These are phyloP conservation scores for Hippocampus mohnikei DNA, from an alignment of 2,113 vertebrate genomes.

Conservation along the genomic window DNA sequence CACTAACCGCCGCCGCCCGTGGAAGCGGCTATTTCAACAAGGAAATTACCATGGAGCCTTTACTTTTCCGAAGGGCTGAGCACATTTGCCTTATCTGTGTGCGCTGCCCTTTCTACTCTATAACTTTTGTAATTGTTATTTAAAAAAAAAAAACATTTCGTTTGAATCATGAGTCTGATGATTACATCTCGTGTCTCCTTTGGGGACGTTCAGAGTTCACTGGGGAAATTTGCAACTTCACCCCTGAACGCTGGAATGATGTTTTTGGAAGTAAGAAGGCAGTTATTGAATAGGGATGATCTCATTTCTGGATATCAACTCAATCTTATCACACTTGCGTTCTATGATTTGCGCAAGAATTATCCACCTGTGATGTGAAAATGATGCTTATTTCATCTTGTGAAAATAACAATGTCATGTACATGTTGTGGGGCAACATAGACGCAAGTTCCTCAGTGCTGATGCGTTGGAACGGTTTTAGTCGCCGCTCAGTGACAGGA, in stretches of 20 bases:
- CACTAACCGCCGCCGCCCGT: constrained; percentile 53
- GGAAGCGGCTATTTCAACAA: constrained; percentile 61
- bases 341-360: neutral
- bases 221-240: constrained; percentile 4
- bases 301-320: too few relatives aligned
- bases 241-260: neutral
- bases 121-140: constrained; percentile 35
- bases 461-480: too few relatives aligned
- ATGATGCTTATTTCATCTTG: neutral
- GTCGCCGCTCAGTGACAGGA: neutral
- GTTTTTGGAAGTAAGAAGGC: neutral
- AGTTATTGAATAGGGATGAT: too few relatives aligned
- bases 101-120: constrained; percentile 28
- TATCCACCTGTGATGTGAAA: neutral
- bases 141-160: constrained; percentile 41
- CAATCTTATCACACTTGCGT: too few relatives aligned
- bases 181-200: constrained; percentile 34
- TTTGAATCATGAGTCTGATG: constrained; percentile 14
- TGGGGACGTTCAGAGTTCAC: constrained; percentile 9
- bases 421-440: too few relatives aligned
- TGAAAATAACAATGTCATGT: neutral
- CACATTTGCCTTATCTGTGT: constrained; percentile 58
- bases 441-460: too few relatives aligned
- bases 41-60: constrained; percentile 61
- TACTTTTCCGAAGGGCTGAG: constrained; percentile 39